Evolutionary conservation across 1,140 invertebrate species (phyloP), one percentile per base, ranked within the genome.

Genomic region (Ostrea edulis): DNA sequence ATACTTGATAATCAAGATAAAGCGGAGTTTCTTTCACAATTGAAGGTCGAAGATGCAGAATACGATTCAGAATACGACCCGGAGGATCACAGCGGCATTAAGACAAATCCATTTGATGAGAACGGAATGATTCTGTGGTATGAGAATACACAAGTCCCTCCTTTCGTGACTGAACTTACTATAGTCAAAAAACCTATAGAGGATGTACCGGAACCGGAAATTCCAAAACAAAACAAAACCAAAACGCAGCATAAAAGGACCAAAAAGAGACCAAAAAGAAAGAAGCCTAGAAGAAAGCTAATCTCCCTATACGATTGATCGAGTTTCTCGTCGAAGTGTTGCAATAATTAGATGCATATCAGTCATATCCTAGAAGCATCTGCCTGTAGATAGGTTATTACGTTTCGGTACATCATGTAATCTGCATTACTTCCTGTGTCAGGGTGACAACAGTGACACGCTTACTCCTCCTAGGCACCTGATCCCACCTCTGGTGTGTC

Each of bases 41-140:
- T 77, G 14, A 0, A 77, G 68, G 25, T 77, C 0, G 68, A 77
- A 14, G 25, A 29, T 35, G 14, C 35, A 17, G 68, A 77, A 77
- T 77, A 77, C 25, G 68, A 29, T 25, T 25, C 68, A 12, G 68
- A 77, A 77, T 77, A 77, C 25, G 68, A 77, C 68, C 68, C 68
- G 1, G 68, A 77, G 8, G 68, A 77, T 35, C 12, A 77, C 68
- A 77, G 29, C 3, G 68, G 68, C 22, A 77, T 77, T 35, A 77
- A 77, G 29, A 77, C 68, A 29, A 77, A 77, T 25, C 68, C 68
- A 77, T 77, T 77, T 44, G 68, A 77, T 25, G 68, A 77, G 17
- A 35, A 77, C 35, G 68, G 68, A 11, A 77, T 77, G 68, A 77
- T 77, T 29, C 3, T 77, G 68, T 77, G 68, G 68, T 77, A 77